Percentiles rank a stretch among this genome's conserved stretches.
Evolutionary conservation across 1,140 invertebrate species (phyloP).

Genomic region (Diorhabda sublineata): DNA sequence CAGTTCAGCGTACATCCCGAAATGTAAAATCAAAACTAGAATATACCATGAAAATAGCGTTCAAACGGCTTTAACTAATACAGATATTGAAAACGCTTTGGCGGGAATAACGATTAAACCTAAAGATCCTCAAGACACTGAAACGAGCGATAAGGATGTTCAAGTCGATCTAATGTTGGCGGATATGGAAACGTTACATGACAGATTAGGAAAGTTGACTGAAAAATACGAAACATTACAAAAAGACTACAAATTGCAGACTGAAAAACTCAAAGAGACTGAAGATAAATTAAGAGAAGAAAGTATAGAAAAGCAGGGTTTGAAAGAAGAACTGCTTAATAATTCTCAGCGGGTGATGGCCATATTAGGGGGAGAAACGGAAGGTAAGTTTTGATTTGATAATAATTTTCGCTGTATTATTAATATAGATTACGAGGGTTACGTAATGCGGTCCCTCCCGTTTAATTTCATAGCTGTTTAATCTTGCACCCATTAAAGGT

Average conservation of each 20-base stretch:
- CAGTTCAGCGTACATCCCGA: conserved; percentile 36
- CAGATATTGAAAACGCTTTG: conserved; percentile 66
- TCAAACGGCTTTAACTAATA: conserved; percentile 68
- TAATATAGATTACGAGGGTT: too few relatives aligned
- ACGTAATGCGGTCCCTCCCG: too few relatives aligned
- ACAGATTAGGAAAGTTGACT: conserved; percentile 51
- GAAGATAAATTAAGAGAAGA: conserved; percentile 58
- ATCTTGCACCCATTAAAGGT: too few relatives aligned
- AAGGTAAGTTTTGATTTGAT: conserved; percentile 16
- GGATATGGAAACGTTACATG: conserved; percentile 57
- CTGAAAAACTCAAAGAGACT: conserved; percentile 50
- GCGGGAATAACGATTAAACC: conserved; percentile 54
- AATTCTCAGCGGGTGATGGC: conserved; percentile 68
- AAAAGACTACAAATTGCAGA: conserved; percentile 45
- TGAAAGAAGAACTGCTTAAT: conserved; percentile 65
- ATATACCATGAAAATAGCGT: conserved; percentile 74
- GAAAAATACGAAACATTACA: conserved; percentile 42
- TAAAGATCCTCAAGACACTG: conserved; percentile 39
- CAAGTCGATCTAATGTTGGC: conserved; percentile 63
- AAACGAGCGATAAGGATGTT: conserved; percentile 50
- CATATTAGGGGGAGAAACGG: conserved; percentile 53
- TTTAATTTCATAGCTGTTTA: too few relatives aligned
- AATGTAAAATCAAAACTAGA: conserved; percentile 55
- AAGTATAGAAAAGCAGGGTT: conserved; percentile 63
- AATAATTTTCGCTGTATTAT: too few relatives aligned